A percentile compares a stretch with the other conserved stretches of the same genome.
phyloP scores from a whole-genome alignment of 2,888 invertebrate species.

The Resseliella maxima region DNA sequence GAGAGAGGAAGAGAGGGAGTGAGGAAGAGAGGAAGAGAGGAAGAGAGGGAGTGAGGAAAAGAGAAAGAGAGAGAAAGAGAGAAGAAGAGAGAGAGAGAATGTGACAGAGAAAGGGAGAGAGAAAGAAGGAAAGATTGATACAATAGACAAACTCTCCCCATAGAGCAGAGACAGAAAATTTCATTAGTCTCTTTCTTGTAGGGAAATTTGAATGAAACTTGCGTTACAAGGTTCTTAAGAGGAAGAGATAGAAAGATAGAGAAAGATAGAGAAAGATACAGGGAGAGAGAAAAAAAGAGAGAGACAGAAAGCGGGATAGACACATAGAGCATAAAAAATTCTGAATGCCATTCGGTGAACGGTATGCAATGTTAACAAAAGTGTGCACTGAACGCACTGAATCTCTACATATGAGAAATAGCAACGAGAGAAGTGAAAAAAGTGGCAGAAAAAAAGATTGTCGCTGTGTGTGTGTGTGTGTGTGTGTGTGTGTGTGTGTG shows the following conservation, averaged over 20 bases:
- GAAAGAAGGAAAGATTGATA: not conserved
- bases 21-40: not conserved
- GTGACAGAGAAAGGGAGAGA: not conserved
- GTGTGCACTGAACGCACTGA: conserved; percentile 4
- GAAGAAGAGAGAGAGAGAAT: too few relatives aligned
- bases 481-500: not conserved
- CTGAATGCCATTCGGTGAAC: not conserved
- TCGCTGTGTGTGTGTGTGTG: not conserved
- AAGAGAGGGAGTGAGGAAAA: not conserved
- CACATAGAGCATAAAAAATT: too few relatives aligned
- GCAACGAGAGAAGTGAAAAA: not conserved
- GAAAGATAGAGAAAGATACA: too few relatives aligned
- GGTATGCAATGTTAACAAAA: conserved; percentile 9
- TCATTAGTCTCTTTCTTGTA: conserved; percentile 36
- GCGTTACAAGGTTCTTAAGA: not conserved
- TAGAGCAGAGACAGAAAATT: conserved; percentile 32
- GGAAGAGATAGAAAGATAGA: too few relatives aligned
- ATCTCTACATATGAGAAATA: not conserved
- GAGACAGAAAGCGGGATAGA: too few relatives aligned
- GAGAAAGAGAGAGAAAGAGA: not conserved
- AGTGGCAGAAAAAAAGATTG: not conserved
- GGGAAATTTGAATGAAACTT: not conserved
- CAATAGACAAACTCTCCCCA: conserved; percentile 1
- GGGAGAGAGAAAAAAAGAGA: too few relatives aligned
- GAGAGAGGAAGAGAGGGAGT: not conserved